Evolutionary conservation across 2,888 invertebrate species (phyloP), one percentile per base, ranked within the genome.

Genomic region (Drosophila nigritarsus): DNA sequence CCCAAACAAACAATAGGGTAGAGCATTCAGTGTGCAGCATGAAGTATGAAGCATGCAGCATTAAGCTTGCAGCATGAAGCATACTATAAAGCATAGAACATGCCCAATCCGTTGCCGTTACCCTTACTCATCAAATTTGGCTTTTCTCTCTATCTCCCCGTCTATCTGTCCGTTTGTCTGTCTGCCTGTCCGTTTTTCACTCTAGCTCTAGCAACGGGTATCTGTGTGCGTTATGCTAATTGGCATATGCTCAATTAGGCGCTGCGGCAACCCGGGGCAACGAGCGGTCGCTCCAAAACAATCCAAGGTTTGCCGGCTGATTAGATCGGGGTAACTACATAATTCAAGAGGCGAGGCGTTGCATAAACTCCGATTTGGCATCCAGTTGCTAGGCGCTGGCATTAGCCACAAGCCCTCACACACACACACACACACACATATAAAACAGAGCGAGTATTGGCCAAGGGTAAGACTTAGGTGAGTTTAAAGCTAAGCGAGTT

Each of bases 191-290:
- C 40, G 18, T 20, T 15, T 42, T 50, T 30, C 36, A 18, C 36
- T 9, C 18, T 36, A 18, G 20, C 36, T 9, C 20, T 36, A 18
- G n/a, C 42, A 36, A 50, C 49, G 60, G 38, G 8, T 61, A 53
- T 61, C 27, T 40, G 27, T 69, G 62, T 65, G 62, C 60, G 67
- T 67, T 78, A 86, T 83, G 84, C 87, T 87, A 89, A 87, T 87
- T 87, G 87, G 89, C 89, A 87, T 87, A 89, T 84, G 87, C 89
- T 84, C 84, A 89, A 87, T 87, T 89, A 83, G 81, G 77, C 84
- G 64, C 73, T 65, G 78, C 45, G 68, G 76, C 78, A 74, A 62
- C 78, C 70, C 58, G 32, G 68, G 77, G 68, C 77, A 77, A 77
- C 77, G 15, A 50, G 61, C 49, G 62, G 27, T 55, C 53, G 64